These are phyloP conservation scores for Agelastica alni DNA, from an alignment of 2,888 invertebrate genomes.

Conservation along the genomic window DNA sequence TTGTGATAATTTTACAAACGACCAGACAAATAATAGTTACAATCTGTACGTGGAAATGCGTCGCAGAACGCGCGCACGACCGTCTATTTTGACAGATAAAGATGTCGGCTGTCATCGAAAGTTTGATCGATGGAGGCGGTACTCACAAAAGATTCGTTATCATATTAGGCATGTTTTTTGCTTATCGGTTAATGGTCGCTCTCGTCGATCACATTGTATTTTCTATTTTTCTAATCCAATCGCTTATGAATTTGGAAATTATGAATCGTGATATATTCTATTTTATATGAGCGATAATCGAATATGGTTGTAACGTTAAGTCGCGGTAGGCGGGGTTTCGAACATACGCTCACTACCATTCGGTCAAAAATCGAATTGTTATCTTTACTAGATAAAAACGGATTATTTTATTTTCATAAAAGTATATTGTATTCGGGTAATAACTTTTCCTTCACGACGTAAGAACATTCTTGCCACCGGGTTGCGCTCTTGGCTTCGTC, in stretches of 20 bases:
- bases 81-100: constrained; percentile 49
- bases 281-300: not conserved
- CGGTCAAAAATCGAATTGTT: not conserved
- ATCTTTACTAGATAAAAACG: constrained; percentile 1
- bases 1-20: constrained; percentile 1
- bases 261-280: not conserved
- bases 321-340: not conserved
- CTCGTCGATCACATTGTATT: constrained; percentile 30
- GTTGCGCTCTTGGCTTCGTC: too few species aligned
- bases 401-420: too few species aligned
- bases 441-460: too few species aligned
- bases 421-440: too few species aligned
- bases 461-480: too few species aligned
- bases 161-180: constrained; percentile 26
- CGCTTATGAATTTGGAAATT: constrained; percentile 1
- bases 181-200: constrained; percentile 35
- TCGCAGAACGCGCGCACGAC: constrained; percentile 11
- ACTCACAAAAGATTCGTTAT: constrained; percentile 35
- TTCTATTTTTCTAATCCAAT: constrained; percentile 2
- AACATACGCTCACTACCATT: not conserved
- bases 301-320: not conserved
- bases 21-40: constrained; percentile 22
- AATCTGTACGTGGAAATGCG: constrained; percentile 10
- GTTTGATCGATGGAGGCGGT: constrained; percentile 52
- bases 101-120: constrained; percentile 52